These are phyloP conservation scores for Parthenolecanium corni DNA, from an alignment of 2,888 invertebrate genomes.

Conservation along the genomic window DNA sequence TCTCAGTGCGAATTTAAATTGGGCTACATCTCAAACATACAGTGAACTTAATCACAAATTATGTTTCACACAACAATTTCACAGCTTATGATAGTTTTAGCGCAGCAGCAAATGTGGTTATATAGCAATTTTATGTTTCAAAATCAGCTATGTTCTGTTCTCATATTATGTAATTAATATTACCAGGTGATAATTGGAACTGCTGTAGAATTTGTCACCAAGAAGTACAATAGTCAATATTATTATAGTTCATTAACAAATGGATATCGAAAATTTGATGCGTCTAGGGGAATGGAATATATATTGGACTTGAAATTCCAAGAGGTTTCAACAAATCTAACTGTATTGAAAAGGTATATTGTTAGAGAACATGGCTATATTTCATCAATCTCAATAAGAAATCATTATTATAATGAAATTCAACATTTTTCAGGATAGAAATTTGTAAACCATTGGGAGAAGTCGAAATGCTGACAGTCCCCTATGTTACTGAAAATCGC, in stretches of 20 bases:
- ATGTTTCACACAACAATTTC: too few relatives aligned
- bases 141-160: too few relatives aligned
- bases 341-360: slow-evolving; percentile 44
- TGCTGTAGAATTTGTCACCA: not conserved
- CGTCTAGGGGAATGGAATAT: slow-evolving; percentile 75
- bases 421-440: slow-evolving; percentile 49
- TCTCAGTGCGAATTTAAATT: too few relatives aligned
- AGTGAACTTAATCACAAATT: too few relatives aligned
- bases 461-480: slow-evolving; percentile 80
- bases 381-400: not conserved
- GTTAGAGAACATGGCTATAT: too few relatives aligned
- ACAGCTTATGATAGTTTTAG: too few relatives aligned
- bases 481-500: slow-evolving; percentile 90
- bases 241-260: slow-evolving; percentile 48
- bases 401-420: not conserved
- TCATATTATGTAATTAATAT: not conserved
- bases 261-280: slow-evolving; percentile 67
- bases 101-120: too few relatives aligned
- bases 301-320: slow-evolving; percentile 58
- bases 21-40: too few relatives aligned
- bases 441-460: slow-evolving; percentile 72
- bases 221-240: not conserved
- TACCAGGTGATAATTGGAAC: not conserved
- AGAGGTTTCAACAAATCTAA: slow-evolving; percentile 41
- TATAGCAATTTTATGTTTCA: too few relatives aligned